Evolutionary conservation across 2,888 invertebrate species (phyloP), one percentile per base, ranked within the genome.

Genomic region (Aspidiotus rigidus): DNA sequence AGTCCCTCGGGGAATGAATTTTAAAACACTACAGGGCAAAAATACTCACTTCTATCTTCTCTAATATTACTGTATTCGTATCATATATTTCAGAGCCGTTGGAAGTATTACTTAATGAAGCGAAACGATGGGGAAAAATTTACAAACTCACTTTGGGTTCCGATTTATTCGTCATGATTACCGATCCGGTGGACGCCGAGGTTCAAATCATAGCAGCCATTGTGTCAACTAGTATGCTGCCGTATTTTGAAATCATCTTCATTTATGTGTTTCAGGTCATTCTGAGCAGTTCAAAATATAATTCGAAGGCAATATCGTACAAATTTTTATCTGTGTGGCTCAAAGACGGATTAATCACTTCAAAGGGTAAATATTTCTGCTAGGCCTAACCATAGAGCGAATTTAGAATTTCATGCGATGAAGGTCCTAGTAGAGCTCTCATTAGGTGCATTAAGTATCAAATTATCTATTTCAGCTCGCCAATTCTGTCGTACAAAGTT

Each of bases 241-340:
- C n/a, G 2, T 49, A 49, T 49, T 49, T 6, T 49, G n/a, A 49
- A 49, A 49, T 44, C n/a, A 6, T 3, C 28, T 55, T 55, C 8
- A 7, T 8, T n/a, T 55, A 16, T 55, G 9, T 13, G 11, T 71
- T 71, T 28, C 63, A 71, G 71, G 60, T 67, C n/a, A 42, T 71
- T 2, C 42, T 71, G 17, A 67, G 57, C 44, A 71, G 69, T 59
- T 62, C 17, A 41, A 64, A 71, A 59, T 62, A 70, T 5, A 67
- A 56, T 9, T 57, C n/a, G 10, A 71, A 71, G 63, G 63, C 71
- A 1, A 28, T 56, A 15, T 69, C 70, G 6, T 71, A 71, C 17
- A 69, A 69, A 60, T 71, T 69, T 54, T 17, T 71, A 28, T 60
- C 61, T 6, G 55, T 70, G 11, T 71, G 71, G 71, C 54, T 71